Percentiles rank a stretch among this genome's conserved stretches.
Evolutionary conservation across 1,140 invertebrate genomes (phyloP).

Genomic region (Argopecten irradians): DNA sequence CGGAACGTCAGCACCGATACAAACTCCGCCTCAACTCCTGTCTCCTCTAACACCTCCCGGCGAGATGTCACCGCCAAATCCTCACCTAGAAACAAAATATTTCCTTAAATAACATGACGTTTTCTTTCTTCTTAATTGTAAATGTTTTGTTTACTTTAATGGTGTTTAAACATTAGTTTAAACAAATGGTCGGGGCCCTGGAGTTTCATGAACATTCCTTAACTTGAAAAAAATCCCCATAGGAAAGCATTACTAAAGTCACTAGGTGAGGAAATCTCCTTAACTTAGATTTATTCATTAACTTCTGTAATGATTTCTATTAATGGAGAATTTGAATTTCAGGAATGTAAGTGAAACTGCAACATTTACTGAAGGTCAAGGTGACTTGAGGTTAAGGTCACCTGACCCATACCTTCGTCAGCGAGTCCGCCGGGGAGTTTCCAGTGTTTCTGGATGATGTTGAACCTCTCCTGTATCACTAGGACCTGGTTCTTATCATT

Average conservation of each 20-base stretch:
- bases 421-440: slow-evolving; percentile 95
- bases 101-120: too few species aligned
- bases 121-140: too few species aligned
- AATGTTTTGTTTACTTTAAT: too few species aligned
- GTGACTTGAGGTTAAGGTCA: not conserved
- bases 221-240: too few species aligned
- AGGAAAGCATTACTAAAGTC: not conserved
- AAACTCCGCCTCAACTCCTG: slow-evolving; percentile 87
- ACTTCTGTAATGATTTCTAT: too few species aligned
- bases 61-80: slow-evolving; percentile 86
- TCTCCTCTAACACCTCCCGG: slow-evolving; percentile 93
- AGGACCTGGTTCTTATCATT: slow-evolving; percentile 86
- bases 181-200: not conserved
- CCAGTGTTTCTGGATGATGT: slow-evolving; percentile 81
- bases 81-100: slow-evolving; percentile 82
- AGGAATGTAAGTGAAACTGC: too few species aligned
- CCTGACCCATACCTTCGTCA: slow-evolving; percentile 83
- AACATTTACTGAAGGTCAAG: not conserved
- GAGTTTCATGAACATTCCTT: too few species aligned
- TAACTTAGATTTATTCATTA: too few species aligned
- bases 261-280: too few species aligned
- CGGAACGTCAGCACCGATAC: slow-evolving; percentile 86
- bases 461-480: slow-evolving; percentile 87
- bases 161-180: too few species aligned
- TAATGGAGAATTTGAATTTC: too few species aligned